Evolutionary conservation across 2,888 invertebrate species (phyloP).

Genomic region (Hipparchia semele): DNA sequence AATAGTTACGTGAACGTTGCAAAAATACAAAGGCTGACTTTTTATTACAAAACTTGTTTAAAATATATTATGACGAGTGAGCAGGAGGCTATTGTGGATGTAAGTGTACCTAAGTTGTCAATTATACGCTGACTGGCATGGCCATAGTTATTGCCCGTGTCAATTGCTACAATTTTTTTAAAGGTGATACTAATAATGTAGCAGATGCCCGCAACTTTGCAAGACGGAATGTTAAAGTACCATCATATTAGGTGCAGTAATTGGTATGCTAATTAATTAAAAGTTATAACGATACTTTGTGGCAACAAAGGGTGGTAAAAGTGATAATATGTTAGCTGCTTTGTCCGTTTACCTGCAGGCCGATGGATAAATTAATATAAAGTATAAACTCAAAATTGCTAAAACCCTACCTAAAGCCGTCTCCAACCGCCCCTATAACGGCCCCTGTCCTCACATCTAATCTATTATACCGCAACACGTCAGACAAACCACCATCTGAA

Average conservation of each 20-base stretch:
- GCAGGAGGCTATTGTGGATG: constrained; percentile 31
- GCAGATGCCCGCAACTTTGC: constrained; percentile 8
- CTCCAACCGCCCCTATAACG: too few species aligned
- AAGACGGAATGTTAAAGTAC: constrained; percentile 9
- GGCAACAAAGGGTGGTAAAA: not conserved
- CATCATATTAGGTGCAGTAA: constrained; percentile 19
- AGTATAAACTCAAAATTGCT: too few species aligned
- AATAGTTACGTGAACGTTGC: constrained; percentile 21
- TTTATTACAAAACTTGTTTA: constrained; percentile 37
- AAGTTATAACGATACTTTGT: not conserved
- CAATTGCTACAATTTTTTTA: constrained; percentile 1
- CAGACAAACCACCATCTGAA: too few species aligned
- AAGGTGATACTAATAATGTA: not conserved
- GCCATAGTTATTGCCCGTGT: not conserved
- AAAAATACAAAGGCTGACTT: constrained; percentile 35
- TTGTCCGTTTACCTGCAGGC: not conserved
- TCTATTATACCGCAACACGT: too few species aligned
- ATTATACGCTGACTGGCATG: constrained; percentile 13
- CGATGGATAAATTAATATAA: not conserved
- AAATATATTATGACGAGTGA: constrained; percentile 33
- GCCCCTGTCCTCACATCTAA: too few species aligned
- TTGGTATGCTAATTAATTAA: constrained; percentile 6
- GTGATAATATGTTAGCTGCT: not conserved
- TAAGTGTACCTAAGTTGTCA: constrained; percentile 24
- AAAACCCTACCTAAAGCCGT: too few species aligned